These are phyloP conservation scores for Anguilla pacifica DNA, from an alignment of 2,797 vertebrate species.

Conservation along the genomic window DNA sequence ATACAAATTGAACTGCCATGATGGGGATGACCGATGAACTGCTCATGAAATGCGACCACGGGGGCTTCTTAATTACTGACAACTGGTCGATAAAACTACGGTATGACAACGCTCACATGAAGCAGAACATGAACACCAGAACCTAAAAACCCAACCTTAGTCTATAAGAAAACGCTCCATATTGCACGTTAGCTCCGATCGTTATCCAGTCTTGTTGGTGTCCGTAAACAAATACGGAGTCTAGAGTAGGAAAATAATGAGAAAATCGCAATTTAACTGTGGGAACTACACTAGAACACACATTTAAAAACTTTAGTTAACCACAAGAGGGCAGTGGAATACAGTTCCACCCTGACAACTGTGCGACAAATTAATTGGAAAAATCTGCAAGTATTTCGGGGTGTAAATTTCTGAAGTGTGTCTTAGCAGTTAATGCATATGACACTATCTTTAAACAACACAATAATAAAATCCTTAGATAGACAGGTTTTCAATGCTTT, in stretches of 20 bases:
- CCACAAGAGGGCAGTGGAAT: not conserved
- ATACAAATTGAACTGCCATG: not conserved
- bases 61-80: not conserved
- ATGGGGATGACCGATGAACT: not conserved
- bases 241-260: not conserved
- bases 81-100: not conserved
- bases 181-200: not conserved
- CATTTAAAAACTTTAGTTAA: not conserved
- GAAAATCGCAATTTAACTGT: not conserved
- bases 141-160: not conserved
- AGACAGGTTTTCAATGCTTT: not conserved
- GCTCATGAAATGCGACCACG: not conserved
- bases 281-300: not conserved
- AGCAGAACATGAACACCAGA: not conserved
- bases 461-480: not conserved
- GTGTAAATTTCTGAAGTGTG: not conserved
- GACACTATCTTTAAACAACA: not conserved
- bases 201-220: not conserved
- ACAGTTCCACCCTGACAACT: not conserved
- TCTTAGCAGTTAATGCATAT: not conserved
- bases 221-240: not conserved
- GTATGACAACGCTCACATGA: not conserved
- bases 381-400: not conserved
- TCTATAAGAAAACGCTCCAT: not conserved
- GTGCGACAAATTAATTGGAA: not conserved